Base-by-base conservation (phyloP, 2,888 invertebrate genomes). In the Polymixis flavicincta region DNA sequence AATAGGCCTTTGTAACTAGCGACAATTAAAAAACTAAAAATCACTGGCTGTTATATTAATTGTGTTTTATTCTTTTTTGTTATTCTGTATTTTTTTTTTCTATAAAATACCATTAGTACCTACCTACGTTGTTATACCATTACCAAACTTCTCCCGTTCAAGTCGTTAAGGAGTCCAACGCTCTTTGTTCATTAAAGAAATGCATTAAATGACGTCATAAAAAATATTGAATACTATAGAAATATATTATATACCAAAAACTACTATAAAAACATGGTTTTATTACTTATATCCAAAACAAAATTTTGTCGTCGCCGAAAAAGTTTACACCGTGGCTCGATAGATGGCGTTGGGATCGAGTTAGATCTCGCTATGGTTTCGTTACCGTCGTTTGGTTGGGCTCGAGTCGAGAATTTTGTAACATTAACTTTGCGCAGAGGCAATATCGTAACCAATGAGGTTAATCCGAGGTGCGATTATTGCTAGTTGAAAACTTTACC, bases 361-460 rank as follows among this genome's bases (percentile, higher is more conserved):
- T 85, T 90, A 89, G 66, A 90, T 88, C 91, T 87, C 93, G 92
- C 83, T 91, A 92, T 89, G 86, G 89, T 88, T 90, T 88, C 73
- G 82, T 88, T 82, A 81, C 84, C 69, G 66, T 63, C 64, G 61
- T 76, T 79, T 76, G 64, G 67, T 69, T 79, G 68, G 75, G 72
- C 7, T 42, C 50, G 59, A 2, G 22, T 3, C 8, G 17, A 42
- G 54, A 66, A 19, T 13, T 63, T 55, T 8, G 0, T 55, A 8
- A 2, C 6, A 55, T 97, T 92, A 98, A 97, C 98, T 98, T 98
- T 98, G 98, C 98, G 98, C 98, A 98, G 98, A 97, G 98, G 98
- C 98, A 97, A 97, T 98, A 98, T 98, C 98, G 98, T 98, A 98
- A 98, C 98, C 98, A 97, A 98, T 98, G 98, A 98, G 97, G 98